phyloP scores from a whole-genome alignment of 2,113 vertebrate genomes.

The Ceratotherium simum region DNA sequence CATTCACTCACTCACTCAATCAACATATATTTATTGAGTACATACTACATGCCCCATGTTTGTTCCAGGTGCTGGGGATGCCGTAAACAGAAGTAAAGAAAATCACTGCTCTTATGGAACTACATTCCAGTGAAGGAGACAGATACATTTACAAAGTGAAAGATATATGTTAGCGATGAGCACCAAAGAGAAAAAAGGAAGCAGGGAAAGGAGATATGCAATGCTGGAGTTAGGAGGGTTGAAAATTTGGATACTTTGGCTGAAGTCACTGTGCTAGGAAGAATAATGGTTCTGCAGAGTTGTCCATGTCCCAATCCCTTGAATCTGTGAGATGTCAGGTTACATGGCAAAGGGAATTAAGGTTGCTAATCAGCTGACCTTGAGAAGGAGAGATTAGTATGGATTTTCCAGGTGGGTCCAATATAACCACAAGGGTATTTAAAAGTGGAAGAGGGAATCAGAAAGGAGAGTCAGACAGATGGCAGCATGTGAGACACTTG shows the following conservation, averaged over 20 bases:
- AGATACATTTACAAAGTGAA: background rate
- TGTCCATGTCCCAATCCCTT: accelerated
- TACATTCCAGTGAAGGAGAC: background rate
- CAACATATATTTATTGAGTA: background rate
- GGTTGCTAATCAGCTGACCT: background rate
- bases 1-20: background rate
- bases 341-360: background rate
- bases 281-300: background rate
- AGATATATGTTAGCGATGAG: background rate
- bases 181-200: background rate
- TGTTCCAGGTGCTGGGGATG: background rate
- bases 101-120: background rate
- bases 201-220: background rate
- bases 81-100: background rate
- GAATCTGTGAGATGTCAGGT: background rate
- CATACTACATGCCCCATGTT: background rate
- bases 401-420: background rate
- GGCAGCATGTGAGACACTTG: background rate
- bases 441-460: background rate
- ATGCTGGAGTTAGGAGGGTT: background rate
- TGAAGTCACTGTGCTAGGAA: background rate
- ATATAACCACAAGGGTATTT: background rate
- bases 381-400: background rate
- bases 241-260: background rate
- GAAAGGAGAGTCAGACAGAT: background rate